Conservation (phyloP, 2,888 invertebrate species). For the Plagodis pulveraria region DNA sequence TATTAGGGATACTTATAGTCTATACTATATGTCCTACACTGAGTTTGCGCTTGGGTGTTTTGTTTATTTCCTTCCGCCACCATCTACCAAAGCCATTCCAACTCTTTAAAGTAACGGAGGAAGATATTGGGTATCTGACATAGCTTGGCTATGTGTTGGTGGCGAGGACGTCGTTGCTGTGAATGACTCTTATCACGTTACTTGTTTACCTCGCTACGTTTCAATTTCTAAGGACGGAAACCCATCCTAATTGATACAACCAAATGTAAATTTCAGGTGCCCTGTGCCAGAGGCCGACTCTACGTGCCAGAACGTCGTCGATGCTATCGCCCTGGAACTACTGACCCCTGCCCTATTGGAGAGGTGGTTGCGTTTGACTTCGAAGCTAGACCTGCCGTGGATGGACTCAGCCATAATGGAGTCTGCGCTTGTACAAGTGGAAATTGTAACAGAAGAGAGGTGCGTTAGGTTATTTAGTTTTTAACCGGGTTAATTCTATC, state of each 20-base stretch:
- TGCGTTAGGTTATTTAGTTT: constrained; percentile 26
- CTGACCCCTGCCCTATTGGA: constrained; percentile 89
- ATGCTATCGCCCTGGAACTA: constrained; percentile 91
- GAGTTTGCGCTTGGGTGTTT: too few relatives aligned
- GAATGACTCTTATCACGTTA: too few relatives aligned
- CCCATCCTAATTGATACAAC: background rate
- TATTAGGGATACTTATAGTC: too few relatives aligned
- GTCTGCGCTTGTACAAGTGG: constrained; percentile 91
- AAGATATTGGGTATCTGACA: too few relatives aligned
- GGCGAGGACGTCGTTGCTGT: too few relatives aligned
- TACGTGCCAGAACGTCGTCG: constrained; percentile 90
- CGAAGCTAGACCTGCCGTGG: constrained; percentile 90
- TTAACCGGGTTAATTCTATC: background rate
- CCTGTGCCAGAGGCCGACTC: constrained; percentile 90
- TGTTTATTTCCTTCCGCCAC: too few relatives aligned
- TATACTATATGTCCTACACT: too few relatives aligned
- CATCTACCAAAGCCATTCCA: too few relatives aligned
- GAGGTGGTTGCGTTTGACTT: constrained; percentile 93
- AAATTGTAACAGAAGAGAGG: constrained; percentile 72
- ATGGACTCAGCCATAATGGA: constrained; percentile 93
- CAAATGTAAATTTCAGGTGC: constrained; percentile 76
- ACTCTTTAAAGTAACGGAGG: too few relatives aligned
- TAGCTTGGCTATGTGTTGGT: too few relatives aligned
- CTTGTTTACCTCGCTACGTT: too few relatives aligned
- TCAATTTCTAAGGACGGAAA: background rate